Conservation (phyloP, 2,797 vertebrate species). For the Falco peregrinus region DNA sequence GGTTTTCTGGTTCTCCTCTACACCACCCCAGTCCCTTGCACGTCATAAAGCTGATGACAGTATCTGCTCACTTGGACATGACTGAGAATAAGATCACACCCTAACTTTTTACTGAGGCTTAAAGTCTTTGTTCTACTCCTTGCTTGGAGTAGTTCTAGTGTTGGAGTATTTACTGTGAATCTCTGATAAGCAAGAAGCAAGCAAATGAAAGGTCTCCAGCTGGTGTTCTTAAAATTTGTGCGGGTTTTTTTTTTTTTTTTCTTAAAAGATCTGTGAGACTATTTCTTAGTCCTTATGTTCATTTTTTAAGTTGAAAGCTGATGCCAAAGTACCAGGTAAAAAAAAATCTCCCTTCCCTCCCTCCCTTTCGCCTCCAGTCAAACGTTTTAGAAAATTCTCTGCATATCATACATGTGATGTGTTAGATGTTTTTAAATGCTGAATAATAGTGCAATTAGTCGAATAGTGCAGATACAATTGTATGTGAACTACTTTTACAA, state of each 20-base stretch:
- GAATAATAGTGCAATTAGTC: not conserved
- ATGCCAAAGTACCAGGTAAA: rapidly evolving
- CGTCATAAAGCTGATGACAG: not conserved
- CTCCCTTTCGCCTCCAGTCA: not conserved
- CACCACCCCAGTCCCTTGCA: not conserved
- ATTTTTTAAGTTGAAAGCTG: not conserved
- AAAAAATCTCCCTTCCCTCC: not conserved
- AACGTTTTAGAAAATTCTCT: not conserved
- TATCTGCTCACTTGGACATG: not conserved
- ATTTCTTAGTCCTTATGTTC: not conserved
- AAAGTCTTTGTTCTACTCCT: not conserved
- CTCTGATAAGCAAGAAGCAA: not conserved
- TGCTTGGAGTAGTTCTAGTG: not conserved
- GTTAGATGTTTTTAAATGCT: not conserved
- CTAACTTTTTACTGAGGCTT: not conserved
- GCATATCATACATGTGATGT: not conserved
- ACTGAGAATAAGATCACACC: not conserved
- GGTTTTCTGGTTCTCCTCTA: not conserved
- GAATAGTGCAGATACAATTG: not conserved
- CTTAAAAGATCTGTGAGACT: not conserved
- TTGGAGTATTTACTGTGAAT: not conserved
- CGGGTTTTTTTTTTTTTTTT: not conserved
- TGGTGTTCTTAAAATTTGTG: not conserved
- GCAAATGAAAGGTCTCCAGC: not conserved
- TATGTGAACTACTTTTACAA: not conserved